Evolutionary conservation across 2,888 invertebrate species (phyloP).

Genomic region (Scotopteryx bipunctaria): DNA sequence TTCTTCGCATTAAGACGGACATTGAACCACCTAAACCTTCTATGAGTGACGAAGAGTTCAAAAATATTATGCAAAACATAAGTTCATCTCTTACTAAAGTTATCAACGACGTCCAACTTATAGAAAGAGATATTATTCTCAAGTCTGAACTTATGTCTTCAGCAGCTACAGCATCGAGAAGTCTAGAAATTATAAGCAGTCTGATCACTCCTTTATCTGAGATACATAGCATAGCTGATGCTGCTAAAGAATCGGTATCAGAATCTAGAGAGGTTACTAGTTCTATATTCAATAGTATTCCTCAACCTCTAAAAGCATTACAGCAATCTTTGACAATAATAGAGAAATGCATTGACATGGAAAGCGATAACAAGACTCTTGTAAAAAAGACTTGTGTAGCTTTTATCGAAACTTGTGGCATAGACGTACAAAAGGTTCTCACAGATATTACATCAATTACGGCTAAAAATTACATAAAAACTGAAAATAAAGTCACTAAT

Average conservation of each 20-base stretch:
- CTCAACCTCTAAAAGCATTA: constrained; percentile 84
- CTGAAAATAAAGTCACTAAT: constrained; percentile 60
- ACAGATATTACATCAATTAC: constrained; percentile 72
- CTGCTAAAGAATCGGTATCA: constrained; percentile 70
- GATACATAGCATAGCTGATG: constrained; percentile 84
- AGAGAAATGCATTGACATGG: constrained; percentile 87
- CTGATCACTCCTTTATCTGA: constrained; percentile 85
- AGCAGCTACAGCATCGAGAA: constrained; percentile 85
- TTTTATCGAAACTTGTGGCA: constrained; percentile 84
- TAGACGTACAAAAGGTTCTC: constrained; percentile 81
- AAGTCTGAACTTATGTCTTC: constrained; percentile 87
- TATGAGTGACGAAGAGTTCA: constrained; percentile 54
- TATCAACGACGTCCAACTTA: constrained; percentile 81
- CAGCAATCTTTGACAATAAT: constrained; percentile 86
- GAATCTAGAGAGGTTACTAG: constrained; percentile 69
- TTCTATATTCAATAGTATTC: constrained; percentile 82
- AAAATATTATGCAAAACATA: constrained; percentile 49
- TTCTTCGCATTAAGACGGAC: constrained; percentile 39
- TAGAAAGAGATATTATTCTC: constrained; percentile 85
- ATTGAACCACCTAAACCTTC: constrained; percentile 34
- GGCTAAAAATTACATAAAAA: constrained; percentile 67
- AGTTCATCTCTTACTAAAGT: constrained; percentile 71
- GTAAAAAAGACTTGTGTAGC: constrained; percentile 87
- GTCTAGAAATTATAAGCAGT: constrained; percentile 86
- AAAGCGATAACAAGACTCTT: constrained; percentile 86